Base-by-base conservation (phyloP, 2,888 invertebrate genomes). In the Lypha dubia region DNA sequence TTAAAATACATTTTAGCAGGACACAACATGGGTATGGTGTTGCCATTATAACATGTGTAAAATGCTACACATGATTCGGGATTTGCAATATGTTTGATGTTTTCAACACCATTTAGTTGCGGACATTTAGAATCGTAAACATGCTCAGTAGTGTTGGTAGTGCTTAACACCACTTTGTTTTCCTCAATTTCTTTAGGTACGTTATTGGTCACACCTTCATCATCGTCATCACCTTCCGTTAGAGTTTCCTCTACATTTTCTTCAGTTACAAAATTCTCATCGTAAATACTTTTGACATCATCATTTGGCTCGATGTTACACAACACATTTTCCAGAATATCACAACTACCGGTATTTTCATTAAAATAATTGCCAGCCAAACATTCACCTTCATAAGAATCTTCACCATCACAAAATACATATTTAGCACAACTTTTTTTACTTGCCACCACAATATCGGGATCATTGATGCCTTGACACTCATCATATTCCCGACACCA, bases 1-100 rank as follows among this genome's bases (percentile, higher is more conserved):
- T 88, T 89, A 68, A 89, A 90, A 35, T 88, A 86, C 51, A 88
- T 83, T 53, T 85, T 84, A 5, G 58, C 73, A 0, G 89, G 87
- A 77, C 91, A 91, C 13, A 87, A 63, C 88, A 89, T 89, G 8
- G 87, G 65, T 58, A 90, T 88, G 13, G 89, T 84, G 3, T 82
- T 83, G 28, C 88, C 88, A 76, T 88, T 88, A 75, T 89, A 90
- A 76, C 91, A 91, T 11, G 88, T 87, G 76, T 87, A 90, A 73
- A 89, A 90, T 7, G 88, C 82, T 3, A 87, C 82, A 68, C 91
- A 91, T 1, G 88, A 88, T 3, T 80, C 65, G 1, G 86, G 70
- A 73, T 88, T 89, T 3, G 90, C 87, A 7, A 90, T 58, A 22
- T 88, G 86, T n/a, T 83, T 80, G 1, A 89, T 71, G 46, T 86